These are phyloP conservation scores for Tachyglossus aculeatus DNA, from an alignment of 2,797 vertebrate species.

Conservation along the genomic window DNA sequence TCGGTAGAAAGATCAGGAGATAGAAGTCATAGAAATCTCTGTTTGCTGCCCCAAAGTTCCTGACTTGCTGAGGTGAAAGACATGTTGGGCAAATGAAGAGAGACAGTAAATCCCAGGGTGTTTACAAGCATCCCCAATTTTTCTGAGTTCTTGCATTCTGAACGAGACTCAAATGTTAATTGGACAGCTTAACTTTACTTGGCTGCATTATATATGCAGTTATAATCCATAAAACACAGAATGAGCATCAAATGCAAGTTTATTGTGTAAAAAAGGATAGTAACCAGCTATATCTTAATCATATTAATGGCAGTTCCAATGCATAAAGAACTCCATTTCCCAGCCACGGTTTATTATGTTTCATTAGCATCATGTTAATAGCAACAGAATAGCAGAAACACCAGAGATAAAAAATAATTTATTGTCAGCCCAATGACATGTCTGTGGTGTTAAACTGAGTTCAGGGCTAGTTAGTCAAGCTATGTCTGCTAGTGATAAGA, in stretches of 20 bases:
- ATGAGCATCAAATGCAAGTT: not conserved
- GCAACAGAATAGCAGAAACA: conserved; percentile 37
- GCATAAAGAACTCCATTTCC: conserved; percentile 40
- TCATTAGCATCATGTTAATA: conserved; percentile 43
- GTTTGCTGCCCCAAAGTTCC: too few relatives aligned
- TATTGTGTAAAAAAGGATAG: not conserved
- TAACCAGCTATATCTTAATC: conserved; percentile 25
- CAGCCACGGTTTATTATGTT: conserved; percentile 36
- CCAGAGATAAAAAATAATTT: conserved; percentile 43
- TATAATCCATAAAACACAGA: conserved; percentile 26
- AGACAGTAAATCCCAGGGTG: not conserved
- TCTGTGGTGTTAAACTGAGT: conserved; percentile 22
- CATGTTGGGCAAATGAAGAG: too few relatives aligned
- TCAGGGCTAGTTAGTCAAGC: not conserved
- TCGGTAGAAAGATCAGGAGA: too few relatives aligned
- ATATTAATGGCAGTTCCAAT: conserved; percentile 38
- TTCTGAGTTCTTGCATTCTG: not conserved
- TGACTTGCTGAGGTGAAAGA: too few relatives aligned
- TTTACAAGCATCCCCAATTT: not conserved
- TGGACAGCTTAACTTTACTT: conserved; percentile 20
- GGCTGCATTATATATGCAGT: not conserved
- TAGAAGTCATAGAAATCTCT: too few relatives aligned
- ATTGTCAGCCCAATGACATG: conserved; percentile 23
- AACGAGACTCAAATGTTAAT: conserved; percentile 10
- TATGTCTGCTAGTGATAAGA: conserved; percentile 5